Conservation (phyloP, 2,113 vertebrate species). For the Strigops habroptila region DNA sequence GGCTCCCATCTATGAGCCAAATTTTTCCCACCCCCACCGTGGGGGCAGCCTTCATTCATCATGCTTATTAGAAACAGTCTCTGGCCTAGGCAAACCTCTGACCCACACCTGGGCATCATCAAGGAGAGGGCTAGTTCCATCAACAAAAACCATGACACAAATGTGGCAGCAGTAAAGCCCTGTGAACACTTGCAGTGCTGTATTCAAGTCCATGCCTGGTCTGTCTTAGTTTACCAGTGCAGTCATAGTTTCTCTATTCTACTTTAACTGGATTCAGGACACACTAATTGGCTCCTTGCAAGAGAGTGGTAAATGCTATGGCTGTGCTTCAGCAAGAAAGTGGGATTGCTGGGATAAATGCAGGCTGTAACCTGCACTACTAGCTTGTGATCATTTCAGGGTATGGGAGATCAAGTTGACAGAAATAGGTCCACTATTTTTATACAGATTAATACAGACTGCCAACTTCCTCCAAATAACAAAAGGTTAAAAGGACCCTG, state of each 20-base stretch:
- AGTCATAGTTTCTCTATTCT: not conserved
- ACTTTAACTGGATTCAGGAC: not conserved
- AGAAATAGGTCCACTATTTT: slow-evolving; percentile 10
- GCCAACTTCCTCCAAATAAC: not conserved
- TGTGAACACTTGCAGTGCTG: rapidly evolving
- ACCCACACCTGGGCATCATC: not conserved
- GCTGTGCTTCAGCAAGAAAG: not conserved
- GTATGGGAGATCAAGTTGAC: not conserved
- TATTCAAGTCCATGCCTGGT: rapidly evolving
- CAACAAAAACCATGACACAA: rapidly evolving
- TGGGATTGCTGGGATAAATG: not conserved
- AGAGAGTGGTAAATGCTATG: not conserved
- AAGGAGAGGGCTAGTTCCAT: not conserved
- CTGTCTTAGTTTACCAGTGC: not conserved
- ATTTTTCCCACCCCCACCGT: not conserved
- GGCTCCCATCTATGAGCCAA: not conserved
- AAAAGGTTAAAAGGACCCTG: slow-evolving; percentile 9
- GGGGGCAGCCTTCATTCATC: not conserved
- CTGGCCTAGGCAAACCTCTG: not conserved
- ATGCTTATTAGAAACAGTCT: not conserved
- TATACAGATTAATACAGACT: not conserved
- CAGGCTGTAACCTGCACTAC: not conserved
- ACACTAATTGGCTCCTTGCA: not conserved
- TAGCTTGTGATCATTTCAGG: not conserved
- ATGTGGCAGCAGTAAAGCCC: not conserved